phyloP scores from a whole-genome alignment of 92 coral and sea anemone genomes.

The Heteractis magnifica region DNA sequence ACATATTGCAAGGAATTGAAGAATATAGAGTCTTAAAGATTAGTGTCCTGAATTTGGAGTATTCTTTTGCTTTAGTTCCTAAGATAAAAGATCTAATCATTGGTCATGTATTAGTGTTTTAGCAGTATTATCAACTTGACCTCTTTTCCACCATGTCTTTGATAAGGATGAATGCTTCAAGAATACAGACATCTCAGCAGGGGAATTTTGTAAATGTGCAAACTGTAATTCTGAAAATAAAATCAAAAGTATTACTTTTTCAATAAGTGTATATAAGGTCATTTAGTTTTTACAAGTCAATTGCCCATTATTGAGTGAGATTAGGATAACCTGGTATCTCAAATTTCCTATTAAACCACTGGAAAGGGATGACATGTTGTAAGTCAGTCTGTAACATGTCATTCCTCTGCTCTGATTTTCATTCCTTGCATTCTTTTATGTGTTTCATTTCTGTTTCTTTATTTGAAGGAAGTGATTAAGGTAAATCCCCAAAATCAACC shows the following conservation, averaged over 20 bases:
- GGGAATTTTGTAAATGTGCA: background rate
- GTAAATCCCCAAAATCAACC: background rate
- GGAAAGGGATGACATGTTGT: background rate
- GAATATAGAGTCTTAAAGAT: background rate
- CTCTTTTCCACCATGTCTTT: background rate
- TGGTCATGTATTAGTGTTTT: background rate
- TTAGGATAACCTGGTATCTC: background rate
- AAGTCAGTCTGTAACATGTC: background rate
- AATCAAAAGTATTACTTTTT: background rate
- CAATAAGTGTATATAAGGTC: background rate
- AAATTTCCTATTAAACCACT: background rate
- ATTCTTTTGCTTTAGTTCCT: background rate
- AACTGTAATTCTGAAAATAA: background rate
- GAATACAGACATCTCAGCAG: background rate
- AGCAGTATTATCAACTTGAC: background rate
- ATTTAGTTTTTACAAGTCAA: background rate
- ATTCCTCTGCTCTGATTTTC: background rate
- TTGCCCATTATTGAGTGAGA: background rate
- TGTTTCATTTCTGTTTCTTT: background rate
- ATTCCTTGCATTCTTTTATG: background rate
- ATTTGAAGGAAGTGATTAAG: background rate
- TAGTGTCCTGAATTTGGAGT: background rate
- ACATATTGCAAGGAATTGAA: background rate
- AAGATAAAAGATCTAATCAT: background rate
- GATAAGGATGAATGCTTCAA: background rate